Base-by-base conservation (phyloP, 2,888 invertebrate genomes). In the Thereva unica region DNA sequence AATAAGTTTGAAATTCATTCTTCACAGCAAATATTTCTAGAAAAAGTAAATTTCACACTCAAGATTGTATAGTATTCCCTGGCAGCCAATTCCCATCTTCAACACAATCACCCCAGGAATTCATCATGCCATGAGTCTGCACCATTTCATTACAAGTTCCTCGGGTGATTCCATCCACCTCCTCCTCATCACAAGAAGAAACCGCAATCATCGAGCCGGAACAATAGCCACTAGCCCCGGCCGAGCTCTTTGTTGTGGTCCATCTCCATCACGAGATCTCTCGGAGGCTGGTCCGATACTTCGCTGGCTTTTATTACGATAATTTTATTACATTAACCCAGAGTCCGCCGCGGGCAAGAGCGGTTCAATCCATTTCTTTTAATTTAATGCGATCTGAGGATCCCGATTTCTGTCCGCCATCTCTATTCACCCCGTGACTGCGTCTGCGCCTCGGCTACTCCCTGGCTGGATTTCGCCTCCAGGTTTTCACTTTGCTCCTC, bases 291-390 rank as follows among this genome's bases (percentile, higher is more conserved):
- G 61, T 61, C 50, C 23, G 38, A 41, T 9, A 41, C 47, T 41
- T 40, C 42, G 50, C 38, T 54, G 64, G 53, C 45, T 53, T 64
- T 64, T 64, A 64, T 64, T 54, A 64, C 64, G 54, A 64, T 64
- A 64, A 64, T 53, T 64, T 64, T 54, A 64, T 64, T 64, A 64
- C 64, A 64, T 64, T 64, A 53, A 54, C 54, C 45, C 44, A 5
- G 12, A 54, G 52, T 53, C 8, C 10, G 44, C 64, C 49, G 9
- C 41, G 8, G 65, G 56, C 49, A 40, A 37, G 49, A 47, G 56
- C 56, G 65, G 65, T 65, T 65, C 56, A 65, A 65, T 65, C 50
- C 56, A 65, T 65, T 65, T 56, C 65, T 65, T 65, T 64, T 53
- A 64, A 64, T 64, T 64, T 64, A 64, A 64, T 64, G 45, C 54